Evolutionary conservation across 2,113 vertebrate genomes (phyloP).

Genomic region (Hydrochoerus hydrochaeris): DNA sequence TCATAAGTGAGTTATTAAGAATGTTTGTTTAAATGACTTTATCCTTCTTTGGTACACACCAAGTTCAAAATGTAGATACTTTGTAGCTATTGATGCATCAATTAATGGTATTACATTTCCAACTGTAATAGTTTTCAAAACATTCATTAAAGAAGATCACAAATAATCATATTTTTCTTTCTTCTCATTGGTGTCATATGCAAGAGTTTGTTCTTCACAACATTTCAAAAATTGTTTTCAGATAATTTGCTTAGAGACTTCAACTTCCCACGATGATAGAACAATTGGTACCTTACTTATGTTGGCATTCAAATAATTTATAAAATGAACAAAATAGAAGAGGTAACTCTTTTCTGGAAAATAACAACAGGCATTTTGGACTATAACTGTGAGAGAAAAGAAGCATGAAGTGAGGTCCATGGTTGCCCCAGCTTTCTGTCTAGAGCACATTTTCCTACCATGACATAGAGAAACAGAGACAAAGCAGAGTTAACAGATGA

Average conservation of each 20-base stretch:
- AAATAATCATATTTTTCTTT: conserved; percentile 23
- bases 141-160: conserved; percentile 32
- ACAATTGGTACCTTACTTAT: conserved; percentile 19
- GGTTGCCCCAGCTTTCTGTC: not conserved
- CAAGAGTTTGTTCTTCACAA: conserved; percentile 40
- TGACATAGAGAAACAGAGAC: not conserved
- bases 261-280: not conserved
- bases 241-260: conserved; percentile 30
- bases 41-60: not conserved
- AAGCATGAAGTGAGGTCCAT: not conserved
- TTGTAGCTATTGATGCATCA: conserved; percentile 16
- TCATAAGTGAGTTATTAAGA: conserved; percentile 2
- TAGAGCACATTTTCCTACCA: not conserved
- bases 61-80: not conserved
- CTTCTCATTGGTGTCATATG: conserved; percentile 31
- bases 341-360: conserved; percentile 7
- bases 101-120: conserved; percentile 33
- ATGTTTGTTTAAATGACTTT: not conserved
- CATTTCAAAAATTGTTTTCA: conserved; percentile 63
- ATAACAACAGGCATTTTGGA: not conserved
- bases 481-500: conserved; percentile 32
- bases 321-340: conserved; percentile 29
- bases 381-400: not conserved
- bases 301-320: conserved; percentile 39
- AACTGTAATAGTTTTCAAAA: conserved; percentile 28